A percentile compares a stretch with the other conserved stretches of the same genome.
Conservation (phyloP, 2,113 vertebrate species). For the Megalops atlanticus region DNA sequence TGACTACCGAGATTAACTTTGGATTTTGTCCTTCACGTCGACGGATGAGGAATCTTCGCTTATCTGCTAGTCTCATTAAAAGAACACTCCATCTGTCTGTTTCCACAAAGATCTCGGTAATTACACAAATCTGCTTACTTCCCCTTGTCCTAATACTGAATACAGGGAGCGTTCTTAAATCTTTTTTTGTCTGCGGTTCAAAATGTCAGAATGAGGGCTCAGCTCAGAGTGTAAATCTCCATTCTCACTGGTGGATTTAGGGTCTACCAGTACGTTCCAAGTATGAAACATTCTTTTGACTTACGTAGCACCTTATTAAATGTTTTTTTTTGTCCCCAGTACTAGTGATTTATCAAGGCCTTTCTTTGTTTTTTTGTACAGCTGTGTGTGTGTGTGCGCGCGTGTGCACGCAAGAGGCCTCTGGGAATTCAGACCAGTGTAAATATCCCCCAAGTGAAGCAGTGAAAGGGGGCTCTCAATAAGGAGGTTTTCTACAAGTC, state of each 20-base stretch:
- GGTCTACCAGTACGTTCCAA: slow-evolving; percentile 32
- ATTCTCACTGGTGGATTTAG: slow-evolving; percentile 14
- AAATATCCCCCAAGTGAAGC: neutral
- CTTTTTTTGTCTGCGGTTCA: slow-evolving; percentile 2
- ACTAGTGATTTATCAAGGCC: slow-evolving; percentile 3
- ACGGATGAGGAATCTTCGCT: slow-evolving; percentile 32
- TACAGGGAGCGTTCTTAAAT: neutral
- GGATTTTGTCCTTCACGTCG: slow-evolving; percentile 33
- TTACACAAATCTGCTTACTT: slow-evolving; percentile 40
- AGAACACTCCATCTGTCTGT: slow-evolving; percentile 39
- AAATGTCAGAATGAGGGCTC: slow-evolving; percentile 27
- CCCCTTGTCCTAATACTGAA: neutral
- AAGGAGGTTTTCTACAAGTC: neutral
- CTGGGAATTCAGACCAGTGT: neutral
- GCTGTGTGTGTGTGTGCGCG: neutral
- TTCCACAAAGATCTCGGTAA: slow-evolving; percentile 42
- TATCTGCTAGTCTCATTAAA: slow-evolving; percentile 37
- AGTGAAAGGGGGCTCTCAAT: slow-evolving; percentile 13
- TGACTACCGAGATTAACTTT: slow-evolving; percentile 46
- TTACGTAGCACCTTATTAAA: slow-evolving; percentile 4
- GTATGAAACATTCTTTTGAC: slow-evolving; percentile 32
- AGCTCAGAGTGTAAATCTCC: slow-evolving; percentile 20
- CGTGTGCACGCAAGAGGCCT: slow-evolving; percentile 29
- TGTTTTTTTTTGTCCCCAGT: slow-evolving; percentile 26
- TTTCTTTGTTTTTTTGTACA: neutral